phyloP scores from a whole-genome alignment of 2,888 invertebrate species.

The Melinaea marsaeus region DNA sequence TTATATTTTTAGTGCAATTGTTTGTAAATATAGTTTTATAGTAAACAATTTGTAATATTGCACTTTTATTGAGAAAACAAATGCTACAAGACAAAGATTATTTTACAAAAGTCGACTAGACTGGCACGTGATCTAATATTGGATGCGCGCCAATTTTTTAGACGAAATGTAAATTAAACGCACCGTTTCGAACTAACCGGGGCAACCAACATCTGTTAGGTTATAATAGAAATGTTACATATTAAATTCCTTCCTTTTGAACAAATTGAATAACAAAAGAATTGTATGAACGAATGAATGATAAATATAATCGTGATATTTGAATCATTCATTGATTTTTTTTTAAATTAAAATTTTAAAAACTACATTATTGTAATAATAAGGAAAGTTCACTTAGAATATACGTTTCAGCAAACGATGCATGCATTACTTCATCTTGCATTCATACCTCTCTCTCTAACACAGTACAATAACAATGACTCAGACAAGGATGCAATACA shows the following conservation, averaged over 20 bases:
- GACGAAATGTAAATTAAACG: constrained; percentile 63
- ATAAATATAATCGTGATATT: not conserved
- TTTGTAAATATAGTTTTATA: no score
- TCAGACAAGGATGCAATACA: constrained; percentile 50
- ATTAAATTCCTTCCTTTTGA: no score
- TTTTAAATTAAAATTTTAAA: constrained; percentile 1
- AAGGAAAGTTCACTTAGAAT: not conserved
- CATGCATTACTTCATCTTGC: constrained; percentile 11
- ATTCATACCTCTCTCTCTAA: constrained; percentile 13
- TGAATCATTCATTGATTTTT: not conserved
- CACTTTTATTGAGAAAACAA: not conserved
- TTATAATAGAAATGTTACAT: constrained; percentile 37
- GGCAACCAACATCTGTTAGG: constrained; percentile 40
- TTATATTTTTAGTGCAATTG: no score
- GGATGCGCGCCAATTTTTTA: constrained; percentile 68
- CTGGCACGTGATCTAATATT: constrained; percentile 40
- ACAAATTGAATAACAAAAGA: no score
- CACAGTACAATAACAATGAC: constrained; percentile 14
- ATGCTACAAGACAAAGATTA: not conserved
- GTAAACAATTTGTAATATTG: no score
- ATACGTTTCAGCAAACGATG: constrained; percentile 8
- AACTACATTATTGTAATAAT: not conserved
- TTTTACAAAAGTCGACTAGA: constrained; percentile 3
- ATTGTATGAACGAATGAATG: no score
- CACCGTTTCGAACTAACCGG: constrained; percentile 41